Evolutionary conservation across 2,888 invertebrate genomes (phyloP), one percentile per base, ranked within the genome.

Genomic region (Agrotis segetum): DNA sequence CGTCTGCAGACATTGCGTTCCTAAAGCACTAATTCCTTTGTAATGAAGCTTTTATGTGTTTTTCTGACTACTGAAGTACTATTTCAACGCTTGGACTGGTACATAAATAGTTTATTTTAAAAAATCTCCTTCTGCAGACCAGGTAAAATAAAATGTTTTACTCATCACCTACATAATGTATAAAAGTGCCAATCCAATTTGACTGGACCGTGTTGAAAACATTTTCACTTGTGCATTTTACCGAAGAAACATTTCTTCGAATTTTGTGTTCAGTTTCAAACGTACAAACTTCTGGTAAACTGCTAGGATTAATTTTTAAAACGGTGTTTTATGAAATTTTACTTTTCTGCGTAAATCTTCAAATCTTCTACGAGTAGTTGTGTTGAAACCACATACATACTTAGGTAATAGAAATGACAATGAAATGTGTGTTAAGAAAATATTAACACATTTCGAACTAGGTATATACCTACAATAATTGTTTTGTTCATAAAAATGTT

Each of bases 191-290:
- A 34, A 65, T 52, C 9, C 14, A n/a, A 58, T 44, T 29, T 59
- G 16, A 29, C 21, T 44, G 65, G 5, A 24, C 24, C 17, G 2
- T 44, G 11, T 49, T 40, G 7, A 52, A 59, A 44, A 53, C 17
- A 59, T 40, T 24, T 58, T 52, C 19, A n/a, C 16, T 40, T 14
- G 17, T 47, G 13, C 19, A 53, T 73, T 59, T 72, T 21, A n/a
- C 1, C 9, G 16, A 34, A 53, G 11, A 9, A 65, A 55, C 4
- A 34, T 60, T 49, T 67, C 44, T 61, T 60, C 61, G 55, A 67
- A 74, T 61, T 61, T 46, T 13, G 34, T 50, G 21, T 67, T 47
- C 34, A 56, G 56, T 47, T 65, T 49, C 49, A 55, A 49, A 29
- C n/a, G 47, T 21, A 29, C 16, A 19, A 59, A 59, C 46, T 73